Evolutionary conservation across 2,113 vertebrate species (phyloP).

Genomic region (Sclerurus mexicanus): DNA sequence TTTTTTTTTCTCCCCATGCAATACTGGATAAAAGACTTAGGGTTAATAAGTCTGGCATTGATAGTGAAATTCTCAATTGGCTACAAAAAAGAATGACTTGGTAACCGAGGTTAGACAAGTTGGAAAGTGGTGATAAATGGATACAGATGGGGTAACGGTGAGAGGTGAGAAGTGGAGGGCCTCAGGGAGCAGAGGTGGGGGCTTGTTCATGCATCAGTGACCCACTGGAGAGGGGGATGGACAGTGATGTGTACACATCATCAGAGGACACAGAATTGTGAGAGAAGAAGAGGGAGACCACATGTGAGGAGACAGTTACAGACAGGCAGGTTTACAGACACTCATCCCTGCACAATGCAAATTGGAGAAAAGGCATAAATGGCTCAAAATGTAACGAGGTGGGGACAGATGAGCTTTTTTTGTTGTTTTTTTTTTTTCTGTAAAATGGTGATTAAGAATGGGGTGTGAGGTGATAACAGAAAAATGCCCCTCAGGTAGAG

Average conservation of each 20-base stretch:
- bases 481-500: neutral
- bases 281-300: neutral
- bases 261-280: neutral
- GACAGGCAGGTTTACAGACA: neutral
- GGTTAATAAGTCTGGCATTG: constrained; percentile 55
- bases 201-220: constrained; percentile 16
- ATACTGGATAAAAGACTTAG: constrained; percentile 3
- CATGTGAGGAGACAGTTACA: neutral
- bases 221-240: neutral
- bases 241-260: neutral
- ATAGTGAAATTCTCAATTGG: constrained; percentile 64
- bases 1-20: neutral
- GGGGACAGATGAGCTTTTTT: neutral
- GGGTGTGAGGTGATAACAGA: neutral
- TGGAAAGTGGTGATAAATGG: constrained; percentile 67
- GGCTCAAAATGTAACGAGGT: neutral
- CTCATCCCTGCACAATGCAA: neutral
- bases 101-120: constrained; percentile 62
- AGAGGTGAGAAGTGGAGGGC: constrained; percentile 52
- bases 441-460: neutral
- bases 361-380: neutral
- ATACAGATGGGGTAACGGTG: constrained; percentile 47
- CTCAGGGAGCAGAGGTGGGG: constrained; percentile 11
- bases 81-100: constrained; percentile 41
- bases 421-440: neutral